Conservation (phyloP, 2,888 invertebrate species). For the Notocelia uddmanniana region DNA sequence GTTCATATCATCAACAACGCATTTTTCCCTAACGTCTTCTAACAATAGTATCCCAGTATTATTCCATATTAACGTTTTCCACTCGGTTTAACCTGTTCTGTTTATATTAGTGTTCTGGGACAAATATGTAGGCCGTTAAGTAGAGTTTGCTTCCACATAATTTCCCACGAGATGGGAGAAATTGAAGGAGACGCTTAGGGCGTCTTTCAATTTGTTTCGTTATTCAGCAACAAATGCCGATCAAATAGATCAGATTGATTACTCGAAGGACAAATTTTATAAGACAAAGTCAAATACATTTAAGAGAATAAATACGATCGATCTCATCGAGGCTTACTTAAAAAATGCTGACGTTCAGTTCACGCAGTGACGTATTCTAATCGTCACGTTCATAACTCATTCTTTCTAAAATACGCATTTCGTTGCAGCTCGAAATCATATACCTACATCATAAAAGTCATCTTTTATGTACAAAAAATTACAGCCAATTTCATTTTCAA, state of each 20-base stretch:
- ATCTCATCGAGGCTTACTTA: background rate
- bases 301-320: too few relatives aligned
- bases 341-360: background rate
- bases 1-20: background rate
- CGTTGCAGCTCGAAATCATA: too few relatives aligned
- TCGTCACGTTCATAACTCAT: background rate
- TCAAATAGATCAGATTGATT: constrained; percentile 48
- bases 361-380: background rate
- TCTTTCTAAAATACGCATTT: too few relatives aligned
- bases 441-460: too few relatives aligned
- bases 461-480: too few relatives aligned
- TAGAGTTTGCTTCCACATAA: constrained; percentile 58
- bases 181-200: constrained; percentile 48
- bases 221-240: constrained; percentile 13
- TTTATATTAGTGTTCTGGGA: constrained; percentile 22
- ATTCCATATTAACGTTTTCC: background rate
- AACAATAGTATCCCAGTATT: background rate
- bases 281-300: constrained; percentile 11
- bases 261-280: constrained; percentile 54
- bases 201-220: constrained; percentile 51
- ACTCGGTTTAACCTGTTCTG: background rate
- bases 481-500: too few relatives aligned
- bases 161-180: constrained; percentile 68
- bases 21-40: background rate
- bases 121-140: constrained; percentile 6